Evolutionary conservation across 2,113 vertebrate species (phyloP).

Genomic region (Hippocampus guttulatus): DNA sequence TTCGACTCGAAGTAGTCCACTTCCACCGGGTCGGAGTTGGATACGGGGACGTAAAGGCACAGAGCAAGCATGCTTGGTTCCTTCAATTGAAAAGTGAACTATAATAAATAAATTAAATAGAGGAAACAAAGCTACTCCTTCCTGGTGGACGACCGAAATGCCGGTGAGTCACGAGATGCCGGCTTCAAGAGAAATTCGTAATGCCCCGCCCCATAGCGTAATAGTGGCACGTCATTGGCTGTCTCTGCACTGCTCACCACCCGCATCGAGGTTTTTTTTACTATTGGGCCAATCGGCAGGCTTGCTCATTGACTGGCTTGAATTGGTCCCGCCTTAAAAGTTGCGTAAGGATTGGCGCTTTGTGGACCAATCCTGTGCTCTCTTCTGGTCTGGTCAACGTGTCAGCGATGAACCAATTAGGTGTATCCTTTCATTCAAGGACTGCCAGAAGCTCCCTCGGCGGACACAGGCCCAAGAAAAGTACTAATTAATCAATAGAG

Average conservation of each 20-base stretch:
- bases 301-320: conserved; percentile 32
- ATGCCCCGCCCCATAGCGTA: conserved; percentile 39
- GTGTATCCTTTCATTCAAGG: background rate
- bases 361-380: conserved; percentile 12
- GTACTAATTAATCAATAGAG: background rate
- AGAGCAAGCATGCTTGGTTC: conserved; percentile 80
- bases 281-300: conserved; percentile 31
- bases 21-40: conserved; percentile 76
- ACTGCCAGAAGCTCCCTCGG: accelerated
- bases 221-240: conserved; percentile 32
- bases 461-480: background rate
- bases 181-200: conserved; percentile 29
- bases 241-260: accelerated
- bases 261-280: conserved; percentile 24
- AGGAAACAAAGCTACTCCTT: accelerated
- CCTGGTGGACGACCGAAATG: conserved; percentile 53
- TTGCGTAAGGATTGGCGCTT: accelerated
- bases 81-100: conserved; percentile 24
- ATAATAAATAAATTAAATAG: conserved; percentile 69
- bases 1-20: conserved; percentile 93
- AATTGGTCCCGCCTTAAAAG: conserved; percentile 1
- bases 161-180: conserved; percentile 60
- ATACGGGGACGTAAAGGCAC: conserved; percentile 83
- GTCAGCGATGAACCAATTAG: conserved; percentile 18
- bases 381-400: background rate